A percentile compares a stretch with the other conserved stretches of the same genome.
These are phyloP conservation scores for Lacerta viridis DNA, from an alignment of 2,797 vertebrate genomes.

Conservation along the genomic window DNA sequence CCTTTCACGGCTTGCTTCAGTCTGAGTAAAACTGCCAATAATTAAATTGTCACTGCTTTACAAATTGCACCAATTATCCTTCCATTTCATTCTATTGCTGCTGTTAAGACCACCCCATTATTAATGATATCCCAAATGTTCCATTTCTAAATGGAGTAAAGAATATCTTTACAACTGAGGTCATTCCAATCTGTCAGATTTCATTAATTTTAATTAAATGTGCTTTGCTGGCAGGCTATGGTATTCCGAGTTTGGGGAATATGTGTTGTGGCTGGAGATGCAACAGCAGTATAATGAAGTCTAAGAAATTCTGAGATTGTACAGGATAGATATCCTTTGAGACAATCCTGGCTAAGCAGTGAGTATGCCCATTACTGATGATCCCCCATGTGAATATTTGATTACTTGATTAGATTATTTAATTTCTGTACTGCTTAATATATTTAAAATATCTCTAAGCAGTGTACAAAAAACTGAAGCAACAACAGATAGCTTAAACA, in stretches of 20 bases:
- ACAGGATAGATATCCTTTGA: neutral
- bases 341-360: neutral
- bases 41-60: conserved; percentile 52
- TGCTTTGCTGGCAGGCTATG: conserved; percentile 24
- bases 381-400: neutral
- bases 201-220: conserved; percentile 53
- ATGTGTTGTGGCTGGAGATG: conserved; percentile 25
- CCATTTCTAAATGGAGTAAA: conserved; percentile 42
- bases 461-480: no score
- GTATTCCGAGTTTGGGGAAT: conserved; percentile 29
- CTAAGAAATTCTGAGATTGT: conserved; percentile 14
- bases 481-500: no score
- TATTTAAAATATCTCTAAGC: no score
- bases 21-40: conserved; percentile 22
- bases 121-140: conserved; percentile 41
- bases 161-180: conserved; percentile 50
- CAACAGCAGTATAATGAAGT: conserved; percentile 17
- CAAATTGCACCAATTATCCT: conserved; percentile 49
- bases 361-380: neutral
- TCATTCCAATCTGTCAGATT: conserved; percentile 48
- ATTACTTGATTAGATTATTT: no score
- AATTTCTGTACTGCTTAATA: no score
- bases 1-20: neutral
- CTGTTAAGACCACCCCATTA: conserved; percentile 23
- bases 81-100: conserved; percentile 35